A percentile compares a stretch with the other conserved stretches of the same genome.
Conservation (phyloP, 1,140 invertebrate genomes). For the Cyclina sinensis region DNA sequence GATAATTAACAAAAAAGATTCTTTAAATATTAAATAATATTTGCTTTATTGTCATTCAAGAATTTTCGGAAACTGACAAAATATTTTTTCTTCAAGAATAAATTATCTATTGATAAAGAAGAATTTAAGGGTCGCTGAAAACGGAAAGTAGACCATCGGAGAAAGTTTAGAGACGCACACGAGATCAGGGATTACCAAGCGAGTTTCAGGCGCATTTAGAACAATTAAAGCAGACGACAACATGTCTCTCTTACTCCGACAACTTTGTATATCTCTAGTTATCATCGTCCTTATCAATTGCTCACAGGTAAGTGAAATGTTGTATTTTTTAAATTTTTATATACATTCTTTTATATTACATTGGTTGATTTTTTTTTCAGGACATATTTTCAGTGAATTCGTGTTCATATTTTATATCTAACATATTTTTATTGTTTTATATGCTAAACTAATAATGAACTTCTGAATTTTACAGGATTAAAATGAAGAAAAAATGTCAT, state of each 20-base stretch:
- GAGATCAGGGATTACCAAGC: no score
- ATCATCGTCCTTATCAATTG: background rate
- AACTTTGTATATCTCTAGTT: slow-evolving; percentile 21
- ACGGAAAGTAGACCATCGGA: background rate
- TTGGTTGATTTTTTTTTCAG: no score
- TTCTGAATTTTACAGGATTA: no score
- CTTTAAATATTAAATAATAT: background rate
- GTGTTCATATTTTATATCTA: no score
- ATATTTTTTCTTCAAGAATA: background rate
- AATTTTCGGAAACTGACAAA: background rate
- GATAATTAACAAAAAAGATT: background rate
- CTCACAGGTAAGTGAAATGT: slow-evolving; percentile 31
- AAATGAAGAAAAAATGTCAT: no score
- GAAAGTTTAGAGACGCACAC: no score
- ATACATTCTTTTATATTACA: no score
- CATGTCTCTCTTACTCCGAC: slow-evolving; percentile 24
- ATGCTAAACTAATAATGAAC: no score
- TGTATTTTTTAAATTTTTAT: no score
- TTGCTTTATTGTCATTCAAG: background rate
- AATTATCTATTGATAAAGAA: background rate
- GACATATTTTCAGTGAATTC: no score
- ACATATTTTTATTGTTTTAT: no score
- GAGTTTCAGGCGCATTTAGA: no score
- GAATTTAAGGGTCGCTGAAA: background rate
- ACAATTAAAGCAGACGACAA: background rate